These are phyloP conservation scores for Numenius arquata DNA, from an alignment of 2,113 vertebrate species.

Conservation along the genomic window DNA sequence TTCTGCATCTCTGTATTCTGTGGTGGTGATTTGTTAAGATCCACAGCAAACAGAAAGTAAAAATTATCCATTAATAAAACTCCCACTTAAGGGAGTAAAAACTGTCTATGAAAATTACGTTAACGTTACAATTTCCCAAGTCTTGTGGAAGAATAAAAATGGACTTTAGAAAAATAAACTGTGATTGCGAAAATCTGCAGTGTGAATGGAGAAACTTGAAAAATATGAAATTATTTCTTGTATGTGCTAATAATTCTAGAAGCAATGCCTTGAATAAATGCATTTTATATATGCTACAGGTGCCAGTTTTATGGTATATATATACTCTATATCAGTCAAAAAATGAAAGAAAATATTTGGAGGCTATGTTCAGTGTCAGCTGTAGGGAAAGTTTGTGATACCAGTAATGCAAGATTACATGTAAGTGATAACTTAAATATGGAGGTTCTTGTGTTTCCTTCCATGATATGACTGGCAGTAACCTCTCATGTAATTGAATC, in stretches of 20 bases:
- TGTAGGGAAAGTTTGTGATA: not conserved
- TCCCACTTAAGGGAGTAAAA: not conserved
- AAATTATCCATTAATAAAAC: not conserved
- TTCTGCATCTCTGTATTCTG: not conserved
- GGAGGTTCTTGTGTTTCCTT: not conserved
- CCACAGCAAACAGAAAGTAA: not conserved
- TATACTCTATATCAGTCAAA: not conserved
- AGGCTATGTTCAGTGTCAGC: not conserved
- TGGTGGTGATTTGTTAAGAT: not conserved
- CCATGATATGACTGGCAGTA: not conserved
- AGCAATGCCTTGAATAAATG: not conserved
- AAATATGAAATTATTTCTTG: not conserved
- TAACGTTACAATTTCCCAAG: not conserved
- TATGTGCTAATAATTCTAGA: not conserved
- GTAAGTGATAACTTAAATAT: not conserved
- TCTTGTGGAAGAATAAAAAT: not conserved
- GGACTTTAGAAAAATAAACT: not conserved
- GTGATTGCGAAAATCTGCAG: not conserved
- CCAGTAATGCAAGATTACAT: not conserved
- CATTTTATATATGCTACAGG: not conserved
- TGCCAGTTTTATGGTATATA: not conserved
- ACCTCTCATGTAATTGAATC: not conserved
- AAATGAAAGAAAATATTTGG: not conserved
- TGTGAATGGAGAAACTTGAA: not conserved
- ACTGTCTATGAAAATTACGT: not conserved